Percentiles rank a stretch among this genome's conserved stretches.
Evolutionary conservation across 2,888 invertebrate genomes (phyloP).

Genomic region (Kryphioiulus occultus): DNA sequence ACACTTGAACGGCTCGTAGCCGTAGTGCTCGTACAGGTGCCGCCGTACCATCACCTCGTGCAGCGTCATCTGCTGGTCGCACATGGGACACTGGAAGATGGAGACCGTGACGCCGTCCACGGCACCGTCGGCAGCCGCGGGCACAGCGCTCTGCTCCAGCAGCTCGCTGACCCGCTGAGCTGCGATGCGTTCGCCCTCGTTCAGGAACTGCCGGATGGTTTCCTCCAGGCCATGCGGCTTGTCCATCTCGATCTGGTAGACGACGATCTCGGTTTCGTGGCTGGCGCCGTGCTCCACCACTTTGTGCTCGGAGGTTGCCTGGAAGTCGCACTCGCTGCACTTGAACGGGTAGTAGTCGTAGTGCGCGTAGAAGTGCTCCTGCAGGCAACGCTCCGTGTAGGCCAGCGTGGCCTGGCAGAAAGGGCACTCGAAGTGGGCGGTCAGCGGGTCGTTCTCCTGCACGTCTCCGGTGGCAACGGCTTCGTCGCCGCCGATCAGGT

Average conservation of each 20-base stretch:
- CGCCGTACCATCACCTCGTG: constrained; percentile 54
- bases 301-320: constrained; percentile 48
- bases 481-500: constrained; percentile 47
- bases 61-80: constrained; percentile 52
- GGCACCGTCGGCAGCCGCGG: background rate
- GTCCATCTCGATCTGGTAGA: background rate
- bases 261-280: constrained; percentile 37
- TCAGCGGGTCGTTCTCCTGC: background rate
- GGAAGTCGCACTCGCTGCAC: constrained; percentile 51
- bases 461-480: background rate
- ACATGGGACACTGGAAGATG: constrained; percentile 55
- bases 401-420: constrained; percentile 50
- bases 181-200: constrained; percentile 43
- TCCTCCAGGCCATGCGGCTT: constrained; percentile 52
- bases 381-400: constrained; percentile 46
- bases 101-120: background rate
- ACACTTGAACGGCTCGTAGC: constrained; percentile 55
- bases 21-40: constrained; percentile 55
- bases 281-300: constrained; percentile 46
- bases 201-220: constrained; percentile 52
- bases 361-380: constrained; percentile 53
- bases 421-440: constrained; percentile 51
- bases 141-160: background rate
- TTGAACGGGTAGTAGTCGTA: constrained; percentile 52
- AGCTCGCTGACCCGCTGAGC: constrained; percentile 38